phyloP scores from a whole-genome alignment of 1,140 invertebrate genomes.

The Sogatella furcifera region DNA sequence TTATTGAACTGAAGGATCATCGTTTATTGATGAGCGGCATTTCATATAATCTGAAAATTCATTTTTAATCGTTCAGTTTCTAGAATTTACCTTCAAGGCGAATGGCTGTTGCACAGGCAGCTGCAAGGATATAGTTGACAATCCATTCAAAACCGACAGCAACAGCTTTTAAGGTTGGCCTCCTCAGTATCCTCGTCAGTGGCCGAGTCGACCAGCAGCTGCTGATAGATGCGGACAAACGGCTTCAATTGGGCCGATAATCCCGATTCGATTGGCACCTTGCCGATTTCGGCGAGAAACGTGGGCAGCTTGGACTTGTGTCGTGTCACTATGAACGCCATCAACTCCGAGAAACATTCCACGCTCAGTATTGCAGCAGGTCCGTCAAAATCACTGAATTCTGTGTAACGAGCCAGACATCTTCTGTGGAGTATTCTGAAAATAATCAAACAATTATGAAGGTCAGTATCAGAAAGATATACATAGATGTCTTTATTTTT shows the following conservation, averaged over 20 bases:
- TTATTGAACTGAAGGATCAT: too few species aligned
- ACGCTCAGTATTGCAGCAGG: conserved; percentile 12
- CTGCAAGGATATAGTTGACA: conserved; percentile 11
- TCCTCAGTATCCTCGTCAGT: conserved; percentile 14
- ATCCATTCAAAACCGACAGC: conserved; percentile 8
- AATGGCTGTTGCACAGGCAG: conserved; percentile 9
- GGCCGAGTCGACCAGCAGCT: conserved; percentile 8
- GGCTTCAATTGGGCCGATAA: conserved; percentile 4
- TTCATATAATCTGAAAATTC: too few species aligned
- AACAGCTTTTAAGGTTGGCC: conserved; percentile 13
- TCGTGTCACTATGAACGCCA: conserved; percentile 16
- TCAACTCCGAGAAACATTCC: conserved; percentile 20
- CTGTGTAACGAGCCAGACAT: conserved; percentile 14
- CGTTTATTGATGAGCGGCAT: too few species aligned
- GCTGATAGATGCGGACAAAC: neutral
- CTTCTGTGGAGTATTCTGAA: conserved; percentile 16
- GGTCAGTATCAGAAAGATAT: too few species aligned
- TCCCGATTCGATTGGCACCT: neutral
- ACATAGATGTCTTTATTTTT: too few species aligned
- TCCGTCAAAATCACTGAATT: conserved; percentile 17
- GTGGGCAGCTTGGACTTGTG: conserved; percentile 13
- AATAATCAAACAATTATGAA: neutral
- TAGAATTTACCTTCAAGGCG: too few species aligned
- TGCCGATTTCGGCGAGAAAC: conserved; percentile 19
- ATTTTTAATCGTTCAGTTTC: too few species aligned